These are phyloP conservation scores for Aleiodes sp. DNA, from an alignment of 1,140 invertebrate genomes.

Conservation along the genomic window DNA sequence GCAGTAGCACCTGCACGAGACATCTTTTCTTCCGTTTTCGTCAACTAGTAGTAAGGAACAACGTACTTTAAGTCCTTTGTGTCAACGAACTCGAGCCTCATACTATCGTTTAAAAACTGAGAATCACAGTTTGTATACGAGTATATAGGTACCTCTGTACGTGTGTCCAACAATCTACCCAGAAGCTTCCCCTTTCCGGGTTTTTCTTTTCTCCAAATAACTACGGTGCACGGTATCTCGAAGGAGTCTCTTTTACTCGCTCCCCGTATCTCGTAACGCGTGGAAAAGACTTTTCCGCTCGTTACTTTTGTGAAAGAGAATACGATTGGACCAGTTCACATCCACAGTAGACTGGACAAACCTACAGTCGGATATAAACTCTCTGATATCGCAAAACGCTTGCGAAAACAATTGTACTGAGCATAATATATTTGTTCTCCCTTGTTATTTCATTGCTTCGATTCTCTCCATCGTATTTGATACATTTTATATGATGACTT, in stretches of 20 bases:
- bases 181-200: neutral
- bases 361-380: too few relatives aligned
- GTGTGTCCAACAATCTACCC: neutral
- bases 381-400: neutral
- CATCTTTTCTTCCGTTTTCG: neutral
- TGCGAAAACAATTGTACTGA: neutral
- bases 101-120: slow-evolving; percentile 6
- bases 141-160: neutral
- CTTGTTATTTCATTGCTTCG: neutral
- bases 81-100: slow-evolving; percentile 1
- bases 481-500: too few relatives aligned
- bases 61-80: slow-evolving; percentile 4
- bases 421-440: neutral
- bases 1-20: slow-evolving; percentile 12
- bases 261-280: slow-evolving; percentile 14
- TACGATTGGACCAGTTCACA: slow-evolving; percentile 11
- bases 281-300: slow-evolving; percentile 17
- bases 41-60: slow-evolving; percentile 3
- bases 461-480: too few relatives aligned
- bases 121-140: slow-evolving; percentile 8
- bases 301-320: slow-evolving; percentile 16
- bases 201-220: slow-evolving; percentile 14
- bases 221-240: neutral
- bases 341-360: slow-evolving; percentile 3
- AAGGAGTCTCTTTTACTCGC: neutral